Percentiles rank a stretch among this genome's conserved stretches.
Evolutionary conservation across 2,888 invertebrate genomes (phyloP).

Genomic region (Drosophila cognata): DNA sequence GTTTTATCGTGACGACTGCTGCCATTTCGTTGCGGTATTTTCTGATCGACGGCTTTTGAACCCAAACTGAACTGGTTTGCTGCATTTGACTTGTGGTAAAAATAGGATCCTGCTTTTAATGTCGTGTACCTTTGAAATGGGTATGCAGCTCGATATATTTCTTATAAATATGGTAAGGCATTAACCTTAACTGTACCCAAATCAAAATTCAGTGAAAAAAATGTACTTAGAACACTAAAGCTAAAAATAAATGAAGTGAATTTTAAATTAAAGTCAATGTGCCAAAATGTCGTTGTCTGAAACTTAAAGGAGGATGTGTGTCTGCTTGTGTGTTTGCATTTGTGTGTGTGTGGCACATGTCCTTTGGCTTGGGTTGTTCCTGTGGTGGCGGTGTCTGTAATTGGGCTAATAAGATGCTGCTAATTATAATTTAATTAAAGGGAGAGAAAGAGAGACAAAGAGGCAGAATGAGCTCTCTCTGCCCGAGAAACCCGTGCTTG

Average conservation of each 20-base stretch:
- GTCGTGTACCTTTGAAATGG: conserved; percentile 1
- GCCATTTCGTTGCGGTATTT: conserved; percentile 6
- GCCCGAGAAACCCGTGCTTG: conserved; percentile 50
- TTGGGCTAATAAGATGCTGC: conserved; percentile 72
- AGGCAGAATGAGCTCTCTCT: background rate
- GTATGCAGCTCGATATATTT: background rate
- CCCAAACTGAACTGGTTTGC: background rate
- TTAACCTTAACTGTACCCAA: background rate
- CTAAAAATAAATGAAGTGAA: background rate
- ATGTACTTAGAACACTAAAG: background rate
- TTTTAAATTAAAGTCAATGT: conserved; percentile 17
- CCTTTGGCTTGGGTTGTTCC: conserved; percentile 36
- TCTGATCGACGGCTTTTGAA: conserved; percentile 1
- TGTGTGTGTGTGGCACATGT: conserved; percentile 29
- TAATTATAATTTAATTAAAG: conserved; percentile 80
- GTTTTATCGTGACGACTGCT: background rate
- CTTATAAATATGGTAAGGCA: background rate
- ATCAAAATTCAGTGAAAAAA: background rate
- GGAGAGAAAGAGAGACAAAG: background rate
- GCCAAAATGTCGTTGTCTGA: conserved; percentile 7
- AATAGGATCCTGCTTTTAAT: background rate
- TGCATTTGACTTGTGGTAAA: conserved; percentile 1
- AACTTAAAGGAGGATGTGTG: conserved; percentile 2
- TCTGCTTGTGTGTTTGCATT: conserved; percentile 5
- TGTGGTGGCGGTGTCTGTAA: conserved; percentile 61